Conservation (phyloP, 2,888 invertebrate genomes). For the Ctenicera cuprea region DNA sequence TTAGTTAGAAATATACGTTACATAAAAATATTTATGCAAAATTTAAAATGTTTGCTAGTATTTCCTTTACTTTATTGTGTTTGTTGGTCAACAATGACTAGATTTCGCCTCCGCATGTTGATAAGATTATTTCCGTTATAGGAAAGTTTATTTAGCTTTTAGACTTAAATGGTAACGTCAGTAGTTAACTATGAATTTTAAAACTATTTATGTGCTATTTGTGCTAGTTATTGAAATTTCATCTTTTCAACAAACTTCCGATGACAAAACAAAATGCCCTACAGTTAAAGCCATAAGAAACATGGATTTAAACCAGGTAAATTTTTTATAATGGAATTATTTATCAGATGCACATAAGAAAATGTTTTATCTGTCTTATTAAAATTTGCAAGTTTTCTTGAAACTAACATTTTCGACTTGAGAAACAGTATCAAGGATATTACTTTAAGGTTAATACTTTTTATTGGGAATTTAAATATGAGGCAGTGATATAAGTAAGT, state of each 20-base stretch:
- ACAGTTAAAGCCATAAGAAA: constrained; percentile 86
- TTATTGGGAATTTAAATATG: no score
- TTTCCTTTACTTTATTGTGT: neutral
- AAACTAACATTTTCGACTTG: no score
- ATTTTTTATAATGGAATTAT: constrained; percentile 34
- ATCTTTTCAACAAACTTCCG: constrained; percentile 69
- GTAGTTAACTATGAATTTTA: constrained; percentile 34
- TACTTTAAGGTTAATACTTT: no score
- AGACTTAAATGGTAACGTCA: neutral
- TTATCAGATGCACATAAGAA: no score
- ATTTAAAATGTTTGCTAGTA: neutral
- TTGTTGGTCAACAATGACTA: constrained; percentile 23
- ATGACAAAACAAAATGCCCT: constrained; percentile 83
- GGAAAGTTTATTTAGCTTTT: constrained; percentile 37
- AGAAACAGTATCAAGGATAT: no score
- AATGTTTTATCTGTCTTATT: no score
- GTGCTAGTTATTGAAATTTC: constrained; percentile 6
- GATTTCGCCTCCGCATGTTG: constrained; percentile 34
- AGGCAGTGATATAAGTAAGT: no score
- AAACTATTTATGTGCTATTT: constrained; percentile 16
- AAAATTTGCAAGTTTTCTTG: no score
- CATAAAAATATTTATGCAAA: neutral
- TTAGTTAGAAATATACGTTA: neutral
- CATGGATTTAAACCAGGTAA: constrained; percentile 85
- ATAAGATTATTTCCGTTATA: constrained; percentile 35